These are phyloP conservation scores for Tetranychus truncatus DNA, from an alignment of 2,888 invertebrate species.

Conservation along the genomic window DNA sequence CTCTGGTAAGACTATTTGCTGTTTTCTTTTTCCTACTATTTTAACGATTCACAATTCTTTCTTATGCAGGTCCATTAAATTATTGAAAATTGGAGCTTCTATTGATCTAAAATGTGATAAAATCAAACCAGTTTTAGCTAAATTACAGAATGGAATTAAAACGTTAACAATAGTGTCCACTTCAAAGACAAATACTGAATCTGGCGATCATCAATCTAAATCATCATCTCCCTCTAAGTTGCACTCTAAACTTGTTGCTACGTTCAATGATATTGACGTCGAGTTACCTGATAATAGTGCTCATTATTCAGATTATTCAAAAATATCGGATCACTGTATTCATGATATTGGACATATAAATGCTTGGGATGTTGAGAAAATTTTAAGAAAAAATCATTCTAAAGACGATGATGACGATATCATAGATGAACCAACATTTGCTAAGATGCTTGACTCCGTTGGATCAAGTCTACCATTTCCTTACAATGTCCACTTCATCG, in stretches of 20 bases:
- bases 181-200: not conserved
- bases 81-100: slow-evolving; percentile 14
- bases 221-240: no score
- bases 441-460: not conserved
- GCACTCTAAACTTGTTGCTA: no score
- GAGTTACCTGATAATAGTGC: not conserved
- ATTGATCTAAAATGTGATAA: slow-evolving; percentile 13
- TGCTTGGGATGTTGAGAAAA: slow-evolving; percentile 6
- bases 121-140: not conserved
- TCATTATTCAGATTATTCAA: not conserved
- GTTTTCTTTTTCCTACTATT: not conserved
- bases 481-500: not conserved
- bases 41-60: not conserved
- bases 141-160: not conserved
- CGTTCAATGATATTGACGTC: not conserved
- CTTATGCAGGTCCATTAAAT: slow-evolving; percentile 8
- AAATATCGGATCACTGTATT: not conserved
- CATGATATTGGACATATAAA: not conserved
- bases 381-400: not conserved
- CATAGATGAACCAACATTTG: not conserved
- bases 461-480: not conserved
- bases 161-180: not conserved
- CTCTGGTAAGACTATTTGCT: slow-evolving; percentile 9
- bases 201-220: not conserved
- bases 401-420: not conserved